Base-by-base conservation (phyloP, 64 coral and sea anemone species). In the Orbicella faveolata region DNA sequence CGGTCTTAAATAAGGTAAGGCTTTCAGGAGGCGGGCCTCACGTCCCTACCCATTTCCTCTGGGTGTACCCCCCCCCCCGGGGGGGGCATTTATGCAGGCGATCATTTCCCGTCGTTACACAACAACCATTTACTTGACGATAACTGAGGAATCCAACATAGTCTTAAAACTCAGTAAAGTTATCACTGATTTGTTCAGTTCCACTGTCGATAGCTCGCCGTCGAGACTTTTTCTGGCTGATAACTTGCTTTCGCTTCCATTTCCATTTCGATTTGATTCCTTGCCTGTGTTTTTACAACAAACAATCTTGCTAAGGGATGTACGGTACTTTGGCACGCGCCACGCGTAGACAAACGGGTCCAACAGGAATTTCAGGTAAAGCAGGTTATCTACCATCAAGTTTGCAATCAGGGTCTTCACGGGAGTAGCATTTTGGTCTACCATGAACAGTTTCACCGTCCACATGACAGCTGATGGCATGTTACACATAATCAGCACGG, bases 271-370 rank as follows among this genome's bases (percentile, higher is more conserved):
- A 25, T 8, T 69, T 18, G 13, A 17, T 5, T 75, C 15, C 13
- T 10, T 75, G 0, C 11, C 73, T 34, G 18, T 14, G 15, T 36
- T 36, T 1, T 14, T 36, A 13, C 73, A 33, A 37, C 73, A 18
- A 18, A 75, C 0, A 14, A 13, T 37, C 14, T 36, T 75, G 11
- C 3, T 63, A 0, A 90, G 17, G 17, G 89, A 77, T 16, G 17
- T 1, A 6, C 39, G 39, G 4, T 41, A 41, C 39, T 41, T 41
- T 4, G 4, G 39, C 39, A 41, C 39, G 37, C 89, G 78, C 89
- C 89, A 90, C 52, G 78, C 89, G 67, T 83, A 90, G 1, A 90
- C 36, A 44, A 89, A 81, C 14, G 89, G 89, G 51, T 90, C 78
- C 17, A 90, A 21, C 26, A 90, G 66, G 53, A 90, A 90, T 76